Base-by-base conservation (phyloP, 2,888 invertebrate species). In the Catocala sponsa region DNA sequence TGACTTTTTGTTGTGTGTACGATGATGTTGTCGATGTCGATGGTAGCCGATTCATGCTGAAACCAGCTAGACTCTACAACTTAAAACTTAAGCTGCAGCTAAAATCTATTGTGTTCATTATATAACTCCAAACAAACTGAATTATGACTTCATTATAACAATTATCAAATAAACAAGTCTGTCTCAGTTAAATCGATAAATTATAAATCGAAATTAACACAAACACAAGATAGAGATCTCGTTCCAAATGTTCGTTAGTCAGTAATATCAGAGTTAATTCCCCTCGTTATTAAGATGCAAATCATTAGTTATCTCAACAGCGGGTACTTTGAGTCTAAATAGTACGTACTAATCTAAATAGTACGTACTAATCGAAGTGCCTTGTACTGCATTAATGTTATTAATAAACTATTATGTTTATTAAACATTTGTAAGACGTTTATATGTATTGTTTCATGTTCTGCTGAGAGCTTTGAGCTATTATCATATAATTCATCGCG, bases 361-460 rank as follows among this genome's bases (percentile, higher is more conserved):
- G 32, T 48, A 15, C 4, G 0, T 5, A 32, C 33, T 59, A 53
- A 53, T 59, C 41, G 43, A 41, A 41, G 12, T 53, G 43, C 47
- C 35, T n/a, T 59, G 58, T 53, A 41, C 25, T 11, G 43, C 32
- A 41, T 12, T 59, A 59, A 59, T 59, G 48, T 42, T n/a, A 42
- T 33, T n/a, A 33, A 59, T 59, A 59, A 59, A 53, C 41, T 59
- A 15, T 41, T 1, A 9, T 51, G 38, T 52, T 59, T 52, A 59
- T 52, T 52, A 47, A 47, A 10, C 43, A 10, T 11, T 25, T 13
- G 15, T 50, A 41, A 43, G 25, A 41, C 41, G 25, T 42, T 55
- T 41, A 48, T 42, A 12, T 13, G 41, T 33, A 55, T 42, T 48
- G 41, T 42, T 25, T 15, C 41, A 4, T 48, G 48, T 55, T 13